phyloP scores from a whole-genome alignment of 35 echinoderm and acorn worm species.

The Antedon bifida region DNA sequence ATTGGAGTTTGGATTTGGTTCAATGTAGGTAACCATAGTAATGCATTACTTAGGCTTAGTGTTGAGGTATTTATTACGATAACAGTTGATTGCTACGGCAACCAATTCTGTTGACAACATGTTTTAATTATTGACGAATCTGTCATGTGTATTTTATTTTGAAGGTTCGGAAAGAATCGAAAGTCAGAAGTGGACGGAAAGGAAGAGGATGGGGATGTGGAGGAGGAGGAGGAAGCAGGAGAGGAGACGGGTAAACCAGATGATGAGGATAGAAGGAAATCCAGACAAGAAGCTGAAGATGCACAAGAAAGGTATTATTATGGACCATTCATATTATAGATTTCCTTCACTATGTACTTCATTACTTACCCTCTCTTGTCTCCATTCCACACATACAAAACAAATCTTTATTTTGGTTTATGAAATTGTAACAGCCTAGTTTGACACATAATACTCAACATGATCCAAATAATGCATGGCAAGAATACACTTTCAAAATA shows the following conservation, averaged over 20 bases:
- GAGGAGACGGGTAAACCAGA: neutral
- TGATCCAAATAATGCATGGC: too few relatives aligned
- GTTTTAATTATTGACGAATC: neutral
- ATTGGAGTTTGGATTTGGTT: neutral
- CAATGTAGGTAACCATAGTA: neutral
- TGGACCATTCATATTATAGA: neutral
- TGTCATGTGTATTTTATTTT: neutral
- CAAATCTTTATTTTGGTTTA: too few relatives aligned
- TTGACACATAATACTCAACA: too few relatives aligned
- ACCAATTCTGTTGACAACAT: neutral
- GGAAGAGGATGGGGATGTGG: neutral
- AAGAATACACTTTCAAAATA: too few relatives aligned
- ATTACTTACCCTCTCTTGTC: too few relatives aligned
- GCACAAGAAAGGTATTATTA: constrained; percentile 1
- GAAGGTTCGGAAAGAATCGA: constrained; percentile 7
- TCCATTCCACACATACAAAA: too few relatives aligned
- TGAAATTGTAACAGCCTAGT: too few relatives aligned
- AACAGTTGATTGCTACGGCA: neutral
- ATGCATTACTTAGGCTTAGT: neutral
- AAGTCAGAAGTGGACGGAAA: neutral
- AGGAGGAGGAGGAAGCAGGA: neutral
- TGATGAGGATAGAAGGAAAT: neutral
- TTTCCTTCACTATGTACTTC: too few relatives aligned
- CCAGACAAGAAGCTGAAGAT: constrained; percentile 7
- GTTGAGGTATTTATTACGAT: neutral